Conservation (phyloP, 53 echinoderm and acorn worm genomes). For the Arbacia lixula region DNA sequence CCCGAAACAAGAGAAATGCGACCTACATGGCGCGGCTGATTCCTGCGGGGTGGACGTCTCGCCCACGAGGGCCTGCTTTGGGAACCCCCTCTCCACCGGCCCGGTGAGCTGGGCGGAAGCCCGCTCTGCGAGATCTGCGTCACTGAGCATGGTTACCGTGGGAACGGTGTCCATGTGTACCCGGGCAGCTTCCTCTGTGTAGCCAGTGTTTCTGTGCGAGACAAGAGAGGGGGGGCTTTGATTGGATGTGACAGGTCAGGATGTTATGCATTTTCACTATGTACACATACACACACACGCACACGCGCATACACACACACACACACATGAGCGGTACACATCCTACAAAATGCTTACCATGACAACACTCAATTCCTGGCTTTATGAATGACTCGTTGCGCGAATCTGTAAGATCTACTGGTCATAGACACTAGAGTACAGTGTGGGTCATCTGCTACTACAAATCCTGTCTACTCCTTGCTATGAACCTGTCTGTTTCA, state of each 20-base stretch:
- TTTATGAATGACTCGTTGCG: too few species aligned
- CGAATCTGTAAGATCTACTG: too few species aligned
- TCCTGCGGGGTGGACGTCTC: slow-evolving; percentile 29
- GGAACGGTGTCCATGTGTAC: slow-evolving; percentile 80
- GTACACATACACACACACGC: slow-evolving; percentile 15
- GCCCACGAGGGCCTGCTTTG: slow-evolving; percentile 13
- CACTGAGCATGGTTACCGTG: slow-evolving; percentile 77
- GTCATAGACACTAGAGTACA: too few species aligned
- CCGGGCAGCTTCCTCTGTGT: slow-evolving; percentile 81
- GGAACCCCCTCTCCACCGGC: slow-evolving; percentile 4
- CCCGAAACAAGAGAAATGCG: neutral
- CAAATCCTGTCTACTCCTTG: too few species aligned
- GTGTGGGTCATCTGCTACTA: too few species aligned
- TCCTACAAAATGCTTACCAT: too few species aligned
- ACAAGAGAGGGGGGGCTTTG: slow-evolving; percentile 4
- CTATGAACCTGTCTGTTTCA: too few species aligned
- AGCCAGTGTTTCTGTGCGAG: slow-evolving; percentile 86
- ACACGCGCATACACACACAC: too few species aligned
- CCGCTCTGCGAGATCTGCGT: slow-evolving; percentile 60
- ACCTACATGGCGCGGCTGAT: slow-evolving; percentile 24
- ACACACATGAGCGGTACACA: neutral
- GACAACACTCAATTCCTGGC: too few species aligned
- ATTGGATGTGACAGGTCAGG: slow-evolving; percentile 4
- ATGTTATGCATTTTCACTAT: slow-evolving; percentile 17
- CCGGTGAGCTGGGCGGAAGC: slow-evolving; percentile 22